Conservation (phyloP, 2,888 invertebrate species). For the Habrosyne pyritoides region DNA sequence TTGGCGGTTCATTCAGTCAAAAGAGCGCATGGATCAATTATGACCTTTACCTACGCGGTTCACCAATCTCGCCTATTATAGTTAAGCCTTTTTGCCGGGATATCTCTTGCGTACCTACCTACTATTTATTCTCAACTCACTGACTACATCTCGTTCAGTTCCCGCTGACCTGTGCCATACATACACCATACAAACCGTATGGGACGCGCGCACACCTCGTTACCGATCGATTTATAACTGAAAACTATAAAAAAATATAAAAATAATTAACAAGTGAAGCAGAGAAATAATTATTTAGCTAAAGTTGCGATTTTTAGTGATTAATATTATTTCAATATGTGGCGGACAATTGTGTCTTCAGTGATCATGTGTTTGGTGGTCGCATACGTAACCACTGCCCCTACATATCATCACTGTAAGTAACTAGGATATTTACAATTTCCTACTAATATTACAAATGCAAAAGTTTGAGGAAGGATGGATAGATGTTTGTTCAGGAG, state of each 20-base stretch:
- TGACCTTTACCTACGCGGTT: background rate
- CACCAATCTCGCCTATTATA: background rate
- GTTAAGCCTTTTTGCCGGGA: background rate
- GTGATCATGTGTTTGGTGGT: slow-evolving; percentile 35
- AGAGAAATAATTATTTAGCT: background rate
- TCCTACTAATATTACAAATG: too few species aligned
- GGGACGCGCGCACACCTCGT: slow-evolving; percentile 8
- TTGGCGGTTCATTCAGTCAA: background rate
- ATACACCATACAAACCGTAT: slow-evolving; percentile 15
- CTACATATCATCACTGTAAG: slow-evolving; percentile 55
- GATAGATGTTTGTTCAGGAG: too few species aligned
- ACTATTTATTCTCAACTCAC: slow-evolving; percentile 51
- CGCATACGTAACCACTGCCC: slow-evolving; percentile 46
- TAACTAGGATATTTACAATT: slow-evolving; percentile 19
- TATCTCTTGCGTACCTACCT: slow-evolving; percentile 7
- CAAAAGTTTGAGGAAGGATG: too few species aligned
- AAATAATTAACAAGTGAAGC: background rate
- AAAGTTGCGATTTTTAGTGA: background rate
- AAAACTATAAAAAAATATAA: background rate
- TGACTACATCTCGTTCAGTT: slow-evolving; percentile 50
- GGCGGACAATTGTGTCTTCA: slow-evolving; percentile 31
- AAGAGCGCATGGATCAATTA: background rate
- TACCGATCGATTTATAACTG: slow-evolving; percentile 1
- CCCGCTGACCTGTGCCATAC: slow-evolving; percentile 42
- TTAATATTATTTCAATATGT: slow-evolving; percentile 35